These are phyloP conservation scores for Lochmaea capreae DNA, from an alignment of 2,888 invertebrate genomes.

Conservation along the genomic window DNA sequence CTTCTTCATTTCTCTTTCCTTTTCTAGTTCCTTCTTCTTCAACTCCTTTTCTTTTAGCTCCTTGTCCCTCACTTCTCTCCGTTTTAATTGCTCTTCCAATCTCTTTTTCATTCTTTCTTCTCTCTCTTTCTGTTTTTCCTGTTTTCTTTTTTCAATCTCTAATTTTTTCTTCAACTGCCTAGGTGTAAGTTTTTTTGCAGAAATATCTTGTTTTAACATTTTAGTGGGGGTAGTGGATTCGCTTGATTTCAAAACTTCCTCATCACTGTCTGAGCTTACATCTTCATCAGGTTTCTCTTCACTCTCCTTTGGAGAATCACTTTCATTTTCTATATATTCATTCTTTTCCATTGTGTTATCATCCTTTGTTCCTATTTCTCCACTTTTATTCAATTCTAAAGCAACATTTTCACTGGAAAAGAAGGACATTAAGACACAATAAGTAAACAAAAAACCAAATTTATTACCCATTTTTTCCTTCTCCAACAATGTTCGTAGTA, in stretches of 20 bases:
- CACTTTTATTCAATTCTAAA: neutral
- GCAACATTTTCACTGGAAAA: neutral
- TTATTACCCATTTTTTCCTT: neutral
- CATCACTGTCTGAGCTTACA: conserved; percentile 11
- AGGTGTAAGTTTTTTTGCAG: conserved; percentile 58
- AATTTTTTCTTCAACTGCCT: conserved; percentile 68
- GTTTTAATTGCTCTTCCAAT: conserved; percentile 57
- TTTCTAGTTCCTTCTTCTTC: conserved; percentile 45
- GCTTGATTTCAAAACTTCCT: conserved; percentile 32
- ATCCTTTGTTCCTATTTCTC: neutral
- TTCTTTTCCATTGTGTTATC: neutral
- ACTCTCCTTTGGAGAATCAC: conserved; percentile 14
- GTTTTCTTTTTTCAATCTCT: conserved; percentile 57
- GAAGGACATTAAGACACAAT: neutral
- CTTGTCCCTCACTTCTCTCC: conserved; percentile 48
- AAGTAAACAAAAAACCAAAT: neutral
- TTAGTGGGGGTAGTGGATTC: conserved; percentile 8
- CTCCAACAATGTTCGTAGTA: neutral
- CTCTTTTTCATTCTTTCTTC: conserved; percentile 61
- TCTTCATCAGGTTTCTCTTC: conserved; percentile 51
- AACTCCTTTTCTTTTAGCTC: conserved; percentile 64
- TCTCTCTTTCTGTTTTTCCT: conserved; percentile 63
- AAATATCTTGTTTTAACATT: conserved; percentile 41
- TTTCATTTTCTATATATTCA: conserved; percentile 9
- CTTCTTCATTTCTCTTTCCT: conserved; percentile 64